These are phyloP conservation scores for Solenodon paradoxus DNA, from an alignment of 2,113 vertebrate species.

Conservation along the genomic window DNA sequence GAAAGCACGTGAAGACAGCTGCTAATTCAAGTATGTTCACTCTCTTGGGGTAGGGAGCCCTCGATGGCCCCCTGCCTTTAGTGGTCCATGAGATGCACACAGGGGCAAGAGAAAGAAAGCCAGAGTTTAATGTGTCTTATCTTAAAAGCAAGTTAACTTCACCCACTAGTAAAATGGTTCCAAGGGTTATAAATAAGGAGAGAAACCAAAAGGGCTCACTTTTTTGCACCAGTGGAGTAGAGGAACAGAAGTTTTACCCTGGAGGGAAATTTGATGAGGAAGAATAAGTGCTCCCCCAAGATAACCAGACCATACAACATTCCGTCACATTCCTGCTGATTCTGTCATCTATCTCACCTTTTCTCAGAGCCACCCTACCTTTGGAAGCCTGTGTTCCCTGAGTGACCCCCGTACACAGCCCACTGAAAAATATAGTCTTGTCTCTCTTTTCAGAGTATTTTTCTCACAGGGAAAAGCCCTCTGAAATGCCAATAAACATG, in stretches of 20 bases:
- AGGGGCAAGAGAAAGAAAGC: neutral
- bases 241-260: neutral
- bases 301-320: neutral
- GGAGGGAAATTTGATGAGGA: neutral
- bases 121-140: neutral
- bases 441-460: neutral
- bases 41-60: neutral
- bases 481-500: neutral
- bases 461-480: neutral
- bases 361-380: neutral
- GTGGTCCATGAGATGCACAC: neutral
- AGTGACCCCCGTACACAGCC: neutral
- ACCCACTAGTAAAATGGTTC: neutral
- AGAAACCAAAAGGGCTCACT: neutral
- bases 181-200: neutral
- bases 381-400: neutral
- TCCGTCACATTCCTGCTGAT: neutral
- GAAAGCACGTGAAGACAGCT: neutral
- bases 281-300: neutral
- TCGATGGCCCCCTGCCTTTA: neutral
- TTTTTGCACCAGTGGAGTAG: neutral
- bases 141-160: neutral
- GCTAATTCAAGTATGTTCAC: neutral
- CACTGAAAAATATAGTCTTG: neutral
- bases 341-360: neutral